Evolutionary conservation across 2,888 invertebrate genomes (phyloP).

Genomic region (Scelioninae gen. 2): DNA sequence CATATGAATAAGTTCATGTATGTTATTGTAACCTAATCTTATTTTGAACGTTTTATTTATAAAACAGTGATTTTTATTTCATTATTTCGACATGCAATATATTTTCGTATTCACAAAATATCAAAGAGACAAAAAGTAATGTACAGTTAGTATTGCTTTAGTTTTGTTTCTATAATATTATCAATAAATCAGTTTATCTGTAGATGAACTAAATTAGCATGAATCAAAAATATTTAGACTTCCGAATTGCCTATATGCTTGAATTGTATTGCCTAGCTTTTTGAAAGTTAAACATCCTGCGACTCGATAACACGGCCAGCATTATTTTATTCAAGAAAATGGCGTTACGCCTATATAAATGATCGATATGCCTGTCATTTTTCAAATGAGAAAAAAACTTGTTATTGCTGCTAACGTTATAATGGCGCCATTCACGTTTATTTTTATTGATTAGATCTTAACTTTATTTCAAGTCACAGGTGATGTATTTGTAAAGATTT

Average conservation of each 20-base stretch:
- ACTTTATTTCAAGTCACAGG: constrained; percentile 6
- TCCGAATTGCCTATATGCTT: too few relatives aligned
- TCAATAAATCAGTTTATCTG: constrained; percentile 26
- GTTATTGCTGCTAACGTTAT: constrained; percentile 13
- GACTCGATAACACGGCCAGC: constrained; percentile 45
- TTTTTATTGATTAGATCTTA: constrained; percentile 19
- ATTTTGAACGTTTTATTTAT: too few relatives aligned
- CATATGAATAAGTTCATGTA: too few relatives aligned
- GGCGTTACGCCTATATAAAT: constrained; percentile 44
- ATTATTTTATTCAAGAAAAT: constrained; percentile 54
- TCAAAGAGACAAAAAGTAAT: constrained; percentile 25
- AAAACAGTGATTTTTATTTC: too few relatives aligned
- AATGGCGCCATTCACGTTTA: constrained; percentile 21
- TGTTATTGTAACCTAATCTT: too few relatives aligned
- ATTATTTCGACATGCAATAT: too few relatives aligned
- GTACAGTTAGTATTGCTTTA: constrained; percentile 8
- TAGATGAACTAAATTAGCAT: constrained; percentile 39
- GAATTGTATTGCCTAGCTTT: constrained; percentile 35
- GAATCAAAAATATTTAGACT: too few relatives aligned
- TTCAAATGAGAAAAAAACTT: constrained; percentile 51
- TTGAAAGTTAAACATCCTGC: constrained; percentile 47
- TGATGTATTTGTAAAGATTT: constrained; percentile 11
- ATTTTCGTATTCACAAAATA: too few relatives aligned
- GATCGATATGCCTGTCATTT: constrained; percentile 53
- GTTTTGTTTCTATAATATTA: constrained; percentile 12